Conservation (phyloP, 2,888 invertebrate species). For the Pyrgus malvae region DNA sequence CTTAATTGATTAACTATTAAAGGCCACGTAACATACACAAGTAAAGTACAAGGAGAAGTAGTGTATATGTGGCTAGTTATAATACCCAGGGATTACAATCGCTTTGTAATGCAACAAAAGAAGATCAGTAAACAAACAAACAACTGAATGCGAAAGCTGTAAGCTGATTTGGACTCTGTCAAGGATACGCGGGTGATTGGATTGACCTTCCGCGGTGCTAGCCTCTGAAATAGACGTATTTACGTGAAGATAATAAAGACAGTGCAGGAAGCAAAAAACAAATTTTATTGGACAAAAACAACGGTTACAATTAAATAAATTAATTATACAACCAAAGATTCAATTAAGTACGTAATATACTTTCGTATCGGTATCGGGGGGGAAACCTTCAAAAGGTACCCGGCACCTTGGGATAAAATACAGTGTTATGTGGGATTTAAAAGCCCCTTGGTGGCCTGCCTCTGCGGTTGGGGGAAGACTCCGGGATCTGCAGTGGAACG, state of each 20-base stretch:
- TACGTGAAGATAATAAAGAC: background rate
- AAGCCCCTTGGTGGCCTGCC: too few species aligned
- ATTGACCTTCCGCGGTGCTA: slow-evolving; percentile 19
- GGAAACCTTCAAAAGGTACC: too few species aligned
- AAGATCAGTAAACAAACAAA: slow-evolving; percentile 3
- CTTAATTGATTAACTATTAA: too few species aligned
- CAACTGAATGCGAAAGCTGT: slow-evolving; percentile 6
- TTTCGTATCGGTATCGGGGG: too few species aligned
- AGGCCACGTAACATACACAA: too few species aligned
- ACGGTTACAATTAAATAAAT: background rate
- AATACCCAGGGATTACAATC: background rate
- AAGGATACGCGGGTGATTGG: slow-evolving; percentile 21
- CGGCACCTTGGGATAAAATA: too few species aligned
- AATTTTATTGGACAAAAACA: background rate
- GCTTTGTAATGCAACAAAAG: background rate
- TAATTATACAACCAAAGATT: background rate
- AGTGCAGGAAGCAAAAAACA: background rate
- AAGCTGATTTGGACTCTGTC: slow-evolving; percentile 21
- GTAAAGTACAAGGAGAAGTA: too few species aligned
- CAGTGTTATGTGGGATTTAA: too few species aligned
- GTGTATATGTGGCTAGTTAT: too few species aligned
- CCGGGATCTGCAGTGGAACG: too few species aligned
- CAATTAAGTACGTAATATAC: too few species aligned
- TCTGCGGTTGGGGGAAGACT: too few species aligned
- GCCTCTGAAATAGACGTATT: slow-evolving; percentile 1